Conservation (phyloP, 1,140 invertebrate species). For the Metopolophium dirhodum region DNA sequence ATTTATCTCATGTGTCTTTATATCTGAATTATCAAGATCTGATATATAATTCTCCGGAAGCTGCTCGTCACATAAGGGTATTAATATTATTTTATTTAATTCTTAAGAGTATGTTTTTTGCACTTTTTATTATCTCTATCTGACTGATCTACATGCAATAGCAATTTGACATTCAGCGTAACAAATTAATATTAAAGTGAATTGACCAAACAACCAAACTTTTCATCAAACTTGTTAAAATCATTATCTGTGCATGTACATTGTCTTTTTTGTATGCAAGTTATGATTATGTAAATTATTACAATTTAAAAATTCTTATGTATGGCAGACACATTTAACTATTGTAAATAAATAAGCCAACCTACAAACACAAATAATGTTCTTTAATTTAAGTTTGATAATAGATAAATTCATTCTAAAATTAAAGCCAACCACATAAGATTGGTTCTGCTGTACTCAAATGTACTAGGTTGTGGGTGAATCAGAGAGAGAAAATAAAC, state of each 20-base stretch:
- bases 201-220: neutral
- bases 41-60: constrained; percentile 41
- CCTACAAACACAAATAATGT: neutral
- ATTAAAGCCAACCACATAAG: neutral
- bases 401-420: neutral
- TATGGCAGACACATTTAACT: neutral
- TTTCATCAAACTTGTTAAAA: neutral
- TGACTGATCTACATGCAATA: neutral
- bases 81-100: neutral
- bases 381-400: neutral
- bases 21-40: constrained; percentile 38
- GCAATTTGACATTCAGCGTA: neutral
- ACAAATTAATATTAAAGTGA: neutral
- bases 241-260: neutral
- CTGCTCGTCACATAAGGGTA: neutral
- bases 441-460: neutral
- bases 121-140: neutral
- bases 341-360: neutral
- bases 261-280: neutral
- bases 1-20: constrained; percentile 48
- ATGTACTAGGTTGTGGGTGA: neutral
- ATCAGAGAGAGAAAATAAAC: neutral
- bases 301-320: neutral
- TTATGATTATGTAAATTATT: neutral
- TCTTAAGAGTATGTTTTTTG: neutral